phyloP scores from a whole-genome alignment of 2,888 invertebrate genomes.

The Cordylochernes scorpioides region DNA sequence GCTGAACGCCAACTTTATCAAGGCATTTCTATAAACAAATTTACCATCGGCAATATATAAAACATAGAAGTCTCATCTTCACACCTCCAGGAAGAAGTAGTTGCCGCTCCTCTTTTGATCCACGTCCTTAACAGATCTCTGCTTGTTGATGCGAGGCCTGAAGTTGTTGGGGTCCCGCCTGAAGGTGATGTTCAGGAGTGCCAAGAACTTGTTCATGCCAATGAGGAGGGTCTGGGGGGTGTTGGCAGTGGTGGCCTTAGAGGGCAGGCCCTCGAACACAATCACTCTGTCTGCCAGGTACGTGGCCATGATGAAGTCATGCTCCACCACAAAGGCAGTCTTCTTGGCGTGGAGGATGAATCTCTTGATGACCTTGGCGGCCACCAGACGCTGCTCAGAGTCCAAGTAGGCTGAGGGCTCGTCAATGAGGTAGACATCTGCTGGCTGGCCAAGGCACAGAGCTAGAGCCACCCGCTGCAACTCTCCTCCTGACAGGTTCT shows the following conservation, averaged over 20 bases:
- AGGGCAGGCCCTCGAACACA: conserved; percentile 85
- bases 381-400: conserved; percentile 97
- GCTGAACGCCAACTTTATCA: no score
- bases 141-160: conserved; percentile 89
- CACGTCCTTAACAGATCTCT: conserved; percentile 82
- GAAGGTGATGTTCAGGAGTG: conserved; percentile 86
- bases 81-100: no score
- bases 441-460: conserved; percentile 87
- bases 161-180: conserved; percentile 95
- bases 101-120: no score
- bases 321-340: conserved; percentile 97
- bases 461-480: conserved; percentile 88
- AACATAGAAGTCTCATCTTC: no score
- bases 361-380: conserved; percentile 55
- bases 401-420: conserved; percentile 87
- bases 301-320: conserved; percentile 99
- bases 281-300: conserved; percentile 94
- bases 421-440: conserved; percentile 92
- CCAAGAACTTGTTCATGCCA: conserved; percentile 93
- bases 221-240: conserved; percentile 62
- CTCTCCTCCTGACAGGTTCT: conserved; percentile 95
- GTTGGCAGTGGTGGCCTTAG: conserved; percentile 61
- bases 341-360: conserved; percentile 97
- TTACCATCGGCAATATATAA: no score
- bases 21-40: no score